A percentile compares a stretch with the other conserved stretches of the same genome.
Evolutionary conservation across 2,888 invertebrate species (phyloP).

Genomic region (Ormyrus thymus): DNA sequence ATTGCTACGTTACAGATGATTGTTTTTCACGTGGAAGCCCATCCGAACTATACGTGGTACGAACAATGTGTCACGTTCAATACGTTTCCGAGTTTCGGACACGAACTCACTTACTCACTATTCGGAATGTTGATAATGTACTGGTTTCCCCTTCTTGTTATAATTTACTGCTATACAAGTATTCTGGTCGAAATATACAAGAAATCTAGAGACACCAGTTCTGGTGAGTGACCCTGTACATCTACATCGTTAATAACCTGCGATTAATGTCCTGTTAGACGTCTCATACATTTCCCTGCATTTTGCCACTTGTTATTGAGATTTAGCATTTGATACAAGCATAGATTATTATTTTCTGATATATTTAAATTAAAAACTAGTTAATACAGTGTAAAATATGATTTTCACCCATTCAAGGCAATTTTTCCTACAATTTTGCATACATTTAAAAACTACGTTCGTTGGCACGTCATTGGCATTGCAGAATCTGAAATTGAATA

Average conservation of each 20-base stretch:
- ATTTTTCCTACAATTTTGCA: no score
- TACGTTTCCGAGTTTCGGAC: conserved; percentile 82
- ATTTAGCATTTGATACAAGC: background rate
- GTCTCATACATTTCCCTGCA: background rate
- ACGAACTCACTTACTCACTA: conserved; percentile 88
- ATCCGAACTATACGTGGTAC: conserved; percentile 90
- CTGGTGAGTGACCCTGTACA: conserved; percentile 72
- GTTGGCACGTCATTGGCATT: no score
- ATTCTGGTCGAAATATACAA: conserved; percentile 90
- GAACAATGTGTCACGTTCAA: conserved; percentile 94
- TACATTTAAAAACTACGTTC: no score
- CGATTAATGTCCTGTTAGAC: conserved; percentile 9
- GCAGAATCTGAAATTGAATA: background rate
- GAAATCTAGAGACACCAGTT: conserved; percentile 80
- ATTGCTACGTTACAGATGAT: conserved; percentile 78
- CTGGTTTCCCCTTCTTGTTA: conserved; percentile 87
- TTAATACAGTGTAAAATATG: no score
- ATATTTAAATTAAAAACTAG: no score
- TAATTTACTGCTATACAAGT: conserved; percentile 91
- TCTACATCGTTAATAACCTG: background rate
- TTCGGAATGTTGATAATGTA: conserved; percentile 93
- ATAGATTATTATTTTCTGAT: background rate
- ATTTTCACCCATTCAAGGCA: no score
- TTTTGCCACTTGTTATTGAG: background rate
- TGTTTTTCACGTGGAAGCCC: conserved; percentile 90